Evolutionary conservation across 1,140 invertebrate species (phyloP), one percentile per base, ranked within the genome.

Genomic region (Gerris buenoi): DNA sequence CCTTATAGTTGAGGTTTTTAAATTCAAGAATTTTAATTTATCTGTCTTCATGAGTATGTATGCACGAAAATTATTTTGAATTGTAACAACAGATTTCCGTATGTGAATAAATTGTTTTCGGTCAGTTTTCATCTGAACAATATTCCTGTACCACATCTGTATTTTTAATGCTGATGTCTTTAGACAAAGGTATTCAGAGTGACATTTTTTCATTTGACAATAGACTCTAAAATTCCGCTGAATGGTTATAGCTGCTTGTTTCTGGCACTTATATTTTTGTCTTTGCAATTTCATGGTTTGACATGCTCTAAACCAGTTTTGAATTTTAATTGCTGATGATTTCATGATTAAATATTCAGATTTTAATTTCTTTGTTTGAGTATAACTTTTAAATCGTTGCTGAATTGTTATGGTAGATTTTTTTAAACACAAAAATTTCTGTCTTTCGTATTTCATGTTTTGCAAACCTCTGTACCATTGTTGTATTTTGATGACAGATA

Each of bases 401-500:
- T 70, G 69, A 62, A 70, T 62, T 1, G 27, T 1, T 0, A 68
- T 10, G 2, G 71, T 72, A 3, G 76, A 63, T 13, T 68, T 68
- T 67, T 29, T 71, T 29, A 57, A 63, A 10, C 57, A n/a, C 27
- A 28, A n/a, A 25, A 1, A 71, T 69, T 23, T 27, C 68, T 70
- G 71, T 77, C 1, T 73, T 70, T 29, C 70, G 63, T 2, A 14
- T 22, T 60, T 15, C 58, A 60, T 60, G 10, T 13, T 5, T 3
- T 3, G 69, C 65, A 23, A 79, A 63, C 0, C 82, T 78, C 22
- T 68, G 66, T 1, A 80, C 71, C 78, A 77, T 80, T 57, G 82
- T 81, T 68, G 64, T 46, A 65, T 65, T 29, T 57, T 65, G 18
- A 3, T 13, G 18, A 58, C 13, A 13, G 26, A 15, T 60, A 22